A percentile compares a stretch with the other conserved stretches of the same genome.
phyloP scores from a whole-genome alignment of 2,888 invertebrate species.

The Drosophila colorata region DNA sequence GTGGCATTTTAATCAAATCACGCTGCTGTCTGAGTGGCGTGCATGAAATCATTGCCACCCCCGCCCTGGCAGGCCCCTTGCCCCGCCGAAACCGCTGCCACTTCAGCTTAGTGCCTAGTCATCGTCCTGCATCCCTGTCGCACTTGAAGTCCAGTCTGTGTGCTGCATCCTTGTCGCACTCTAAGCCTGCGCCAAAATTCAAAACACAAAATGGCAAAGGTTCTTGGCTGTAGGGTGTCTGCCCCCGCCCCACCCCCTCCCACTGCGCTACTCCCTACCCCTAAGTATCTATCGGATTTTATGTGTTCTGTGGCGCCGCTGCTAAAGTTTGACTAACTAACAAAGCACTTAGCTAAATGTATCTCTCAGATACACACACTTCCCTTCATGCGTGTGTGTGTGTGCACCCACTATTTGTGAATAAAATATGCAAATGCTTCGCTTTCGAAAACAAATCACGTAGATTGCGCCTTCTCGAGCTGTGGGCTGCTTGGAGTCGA shows the following conservation, averaged over 20 bases:
- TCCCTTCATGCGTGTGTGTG: constrained; percentile 2
- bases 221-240: constrained; percentile 38
- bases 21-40: constrained; percentile 51
- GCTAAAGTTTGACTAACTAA: constrained; percentile 65
- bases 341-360: constrained; percentile 74
- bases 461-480: constrained; percentile 39
- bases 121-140: constrained; percentile 43
- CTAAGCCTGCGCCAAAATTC: constrained; percentile 76
- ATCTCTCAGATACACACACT: constrained; percentile 34
- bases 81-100: constrained; percentile 8
- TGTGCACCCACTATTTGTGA: constrained; percentile 18
- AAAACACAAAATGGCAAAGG: constrained; percentile 76
- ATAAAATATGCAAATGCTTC: constrained; percentile 68
- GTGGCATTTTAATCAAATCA: constrained; percentile 84
- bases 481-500: constrained; percentile 19
- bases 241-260: not conserved
- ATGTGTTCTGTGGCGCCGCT: constrained; percentile 63
- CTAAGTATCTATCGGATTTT: constrained; percentile 32
- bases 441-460: constrained; percentile 75
- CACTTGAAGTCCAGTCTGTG: constrained; percentile 21
- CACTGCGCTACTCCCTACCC: not conserved
- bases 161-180: constrained; percentile 53
- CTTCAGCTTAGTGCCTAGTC: constrained; percentile 30
- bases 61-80: constrained; percentile 9
- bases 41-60: constrained; percentile 35